Percentiles rank a stretch among this genome's conserved stretches.
These are phyloP conservation scores for Tympanuchus pallidicinctus DNA, from an alignment of 2,113 vertebrate species.

Conservation along the genomic window DNA sequence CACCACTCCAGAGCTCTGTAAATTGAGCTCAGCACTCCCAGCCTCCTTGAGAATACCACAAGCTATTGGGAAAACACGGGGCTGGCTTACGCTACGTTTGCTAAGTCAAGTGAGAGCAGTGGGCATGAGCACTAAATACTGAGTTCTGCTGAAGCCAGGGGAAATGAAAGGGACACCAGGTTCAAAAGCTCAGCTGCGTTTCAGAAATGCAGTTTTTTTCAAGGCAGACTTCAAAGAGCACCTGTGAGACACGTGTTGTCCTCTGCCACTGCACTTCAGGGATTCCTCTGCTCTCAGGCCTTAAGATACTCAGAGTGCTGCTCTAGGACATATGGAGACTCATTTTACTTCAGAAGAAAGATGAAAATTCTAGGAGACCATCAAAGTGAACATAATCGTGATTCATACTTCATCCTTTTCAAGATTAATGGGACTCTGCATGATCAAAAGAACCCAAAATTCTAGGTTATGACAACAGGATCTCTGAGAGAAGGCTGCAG, in stretches of 20 bases:
- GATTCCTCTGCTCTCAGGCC: neutral
- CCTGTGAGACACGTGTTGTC: neutral
- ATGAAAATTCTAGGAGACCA: neutral
- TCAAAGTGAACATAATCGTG: fast-evolving
- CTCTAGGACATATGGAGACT: neutral
- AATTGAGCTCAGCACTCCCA: fast-evolving
- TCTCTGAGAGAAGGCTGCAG: neutral
- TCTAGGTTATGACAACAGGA: neutral
- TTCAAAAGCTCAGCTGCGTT: neutral
- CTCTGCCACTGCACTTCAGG: neutral
- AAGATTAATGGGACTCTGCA: fast-evolving
- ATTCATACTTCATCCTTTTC: neutral
- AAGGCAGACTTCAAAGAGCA: neutral
- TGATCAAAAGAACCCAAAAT: neutral
- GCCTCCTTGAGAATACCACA: neutral
- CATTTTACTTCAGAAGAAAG: neutral
- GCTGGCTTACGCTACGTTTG: neutral
- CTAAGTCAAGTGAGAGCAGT: neutral
- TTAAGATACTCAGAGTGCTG: fast-evolving
- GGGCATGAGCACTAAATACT: fast-evolving
- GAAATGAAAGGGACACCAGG: neutral
- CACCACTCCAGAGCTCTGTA: neutral
- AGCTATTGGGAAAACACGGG: neutral
- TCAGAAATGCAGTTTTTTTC: neutral
- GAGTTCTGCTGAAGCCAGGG: neutral